Percentiles rank a stretch among this genome's conserved stretches.
phyloP scores from a whole-genome alignment of 1,140 invertebrate genomes.

The Saccostrea cuccullata region DNA sequence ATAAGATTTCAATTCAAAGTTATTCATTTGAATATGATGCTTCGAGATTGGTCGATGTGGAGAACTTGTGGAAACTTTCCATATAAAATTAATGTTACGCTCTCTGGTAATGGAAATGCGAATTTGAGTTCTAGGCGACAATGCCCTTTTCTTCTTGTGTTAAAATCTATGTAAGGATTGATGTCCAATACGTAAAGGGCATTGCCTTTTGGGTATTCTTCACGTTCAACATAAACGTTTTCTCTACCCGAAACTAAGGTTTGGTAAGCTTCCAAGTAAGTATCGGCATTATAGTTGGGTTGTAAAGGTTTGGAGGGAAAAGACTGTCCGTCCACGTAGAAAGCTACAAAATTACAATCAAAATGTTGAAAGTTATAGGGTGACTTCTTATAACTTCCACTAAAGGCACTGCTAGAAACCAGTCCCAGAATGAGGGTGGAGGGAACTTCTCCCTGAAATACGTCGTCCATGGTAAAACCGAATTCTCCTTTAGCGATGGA shows the following conservation, averaged over 20 bases:
- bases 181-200: constrained; percentile 42
- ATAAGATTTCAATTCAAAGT: constrained; percentile 35
- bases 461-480: constrained; percentile 19
- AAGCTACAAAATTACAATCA: constrained; percentile 44
- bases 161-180: constrained; percentile 39
- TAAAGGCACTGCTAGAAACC: constrained; percentile 39
- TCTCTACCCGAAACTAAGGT: neutral
- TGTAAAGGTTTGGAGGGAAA: constrained; percentile 45
- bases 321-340: constrained; percentile 54
- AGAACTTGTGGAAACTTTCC: constrained; percentile 44
- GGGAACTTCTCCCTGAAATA: constrained; percentile 49
- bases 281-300: neutral
- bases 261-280: constrained; percentile 41
- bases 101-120: constrained; percentile 42
- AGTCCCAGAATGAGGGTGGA: constrained; percentile 21
- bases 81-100: constrained; percentile 49
- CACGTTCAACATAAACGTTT: neutral
- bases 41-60: constrained; percentile 46
- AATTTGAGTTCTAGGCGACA: constrained; percentile 50
- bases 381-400: constrained; percentile 49
- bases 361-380: constrained; percentile 43
- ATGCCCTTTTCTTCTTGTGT: constrained; percentile 41
- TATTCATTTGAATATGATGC: constrained; percentile 47
- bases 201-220: neutral
- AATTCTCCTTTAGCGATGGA: constrained; percentile 45